phyloP scores from a whole-genome alignment of 2,113 vertebrate genomes.

The Acrocephalus kingi region DNA sequence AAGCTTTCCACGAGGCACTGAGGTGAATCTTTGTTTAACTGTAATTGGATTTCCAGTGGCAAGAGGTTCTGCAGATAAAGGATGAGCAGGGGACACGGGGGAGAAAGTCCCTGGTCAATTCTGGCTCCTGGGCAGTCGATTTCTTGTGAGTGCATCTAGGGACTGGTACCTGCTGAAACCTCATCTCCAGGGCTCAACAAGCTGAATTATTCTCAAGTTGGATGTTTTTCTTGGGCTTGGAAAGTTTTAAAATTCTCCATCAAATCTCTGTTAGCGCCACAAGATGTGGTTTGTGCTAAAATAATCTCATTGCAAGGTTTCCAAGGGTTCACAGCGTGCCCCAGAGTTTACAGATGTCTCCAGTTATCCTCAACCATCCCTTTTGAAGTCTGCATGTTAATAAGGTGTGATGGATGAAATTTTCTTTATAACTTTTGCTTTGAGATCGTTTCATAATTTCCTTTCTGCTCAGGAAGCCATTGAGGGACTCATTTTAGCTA shows the following conservation, averaged over 20 bases:
- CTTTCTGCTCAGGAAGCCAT: neutral
- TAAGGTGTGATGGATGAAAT: neutral
- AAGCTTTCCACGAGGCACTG: conserved; percentile 23
- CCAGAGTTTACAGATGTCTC: neutral
- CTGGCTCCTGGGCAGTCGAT: neutral
- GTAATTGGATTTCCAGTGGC: conserved; percentile 45
- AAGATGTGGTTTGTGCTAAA: neutral
- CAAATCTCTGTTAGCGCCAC: neutral
- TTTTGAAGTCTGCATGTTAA: neutral
- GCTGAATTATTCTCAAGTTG: neutral
- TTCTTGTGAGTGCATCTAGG: neutral
- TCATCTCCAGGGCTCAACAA: neutral
- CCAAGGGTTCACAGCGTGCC: neutral
- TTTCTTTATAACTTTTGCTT: neutral
- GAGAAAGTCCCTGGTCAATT: neutral
- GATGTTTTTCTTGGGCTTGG: neutral
- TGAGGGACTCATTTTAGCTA: neutral
- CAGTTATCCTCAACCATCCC: neutral
- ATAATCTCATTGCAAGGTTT: neutral
- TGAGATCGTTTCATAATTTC: neutral
- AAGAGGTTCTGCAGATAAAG: conserved; percentile 10
- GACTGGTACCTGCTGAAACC: neutral
- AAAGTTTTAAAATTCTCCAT: neutral
- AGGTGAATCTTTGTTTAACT: conserved; percentile 40
- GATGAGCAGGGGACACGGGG: neutral